phyloP scores from a whole-genome alignment of 2,888 invertebrate species.

The Drosophila rubida region DNA sequence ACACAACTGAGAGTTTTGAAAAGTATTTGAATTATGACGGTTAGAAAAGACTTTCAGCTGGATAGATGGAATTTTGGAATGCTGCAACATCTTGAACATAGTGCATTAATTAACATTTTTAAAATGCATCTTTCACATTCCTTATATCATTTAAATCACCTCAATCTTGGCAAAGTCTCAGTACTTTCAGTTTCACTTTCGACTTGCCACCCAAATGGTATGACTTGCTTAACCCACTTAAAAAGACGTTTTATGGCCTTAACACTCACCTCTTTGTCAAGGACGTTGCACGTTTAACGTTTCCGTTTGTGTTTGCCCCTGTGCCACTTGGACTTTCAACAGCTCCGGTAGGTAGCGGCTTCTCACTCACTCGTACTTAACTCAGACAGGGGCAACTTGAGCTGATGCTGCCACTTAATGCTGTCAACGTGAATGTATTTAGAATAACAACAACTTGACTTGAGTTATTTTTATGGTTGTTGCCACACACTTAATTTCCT shows the following conservation, averaged over 20 bases:
- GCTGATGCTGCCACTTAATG: conserved; percentile 65
- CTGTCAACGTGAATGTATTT: conserved; percentile 69
- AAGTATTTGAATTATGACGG: conserved; percentile 28
- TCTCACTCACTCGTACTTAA: conserved; percentile 50
- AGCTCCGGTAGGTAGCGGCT: conserved; percentile 31
- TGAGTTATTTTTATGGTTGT: conserved; percentile 68
- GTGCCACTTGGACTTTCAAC: conserved; percentile 50
- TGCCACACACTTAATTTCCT: conserved; percentile 60
- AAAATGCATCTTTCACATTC: neutral
- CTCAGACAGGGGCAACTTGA: conserved; percentile 65
- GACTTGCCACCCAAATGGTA: conserved; percentile 14
- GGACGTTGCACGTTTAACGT: conserved; percentile 61
- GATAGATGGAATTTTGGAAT: neutral
- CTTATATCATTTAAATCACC: too few species aligned
- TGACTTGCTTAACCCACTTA: conserved; percentile 49
- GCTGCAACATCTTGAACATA: neutral
- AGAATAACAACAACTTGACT: conserved; percentile 55
- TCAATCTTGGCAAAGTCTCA: neutral
- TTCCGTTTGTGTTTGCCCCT: conserved; percentile 35
- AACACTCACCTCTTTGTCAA: conserved; percentile 74
- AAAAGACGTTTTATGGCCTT: conserved; percentile 51
- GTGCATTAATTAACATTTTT: neutral
- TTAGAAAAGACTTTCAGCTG: neutral
- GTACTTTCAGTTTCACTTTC: conserved; percentile 27
- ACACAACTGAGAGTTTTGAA: conserved; percentile 2